Evolutionary conservation across 2,888 invertebrate species (phyloP).

Genomic region (Proisotoma minuta): DNA sequence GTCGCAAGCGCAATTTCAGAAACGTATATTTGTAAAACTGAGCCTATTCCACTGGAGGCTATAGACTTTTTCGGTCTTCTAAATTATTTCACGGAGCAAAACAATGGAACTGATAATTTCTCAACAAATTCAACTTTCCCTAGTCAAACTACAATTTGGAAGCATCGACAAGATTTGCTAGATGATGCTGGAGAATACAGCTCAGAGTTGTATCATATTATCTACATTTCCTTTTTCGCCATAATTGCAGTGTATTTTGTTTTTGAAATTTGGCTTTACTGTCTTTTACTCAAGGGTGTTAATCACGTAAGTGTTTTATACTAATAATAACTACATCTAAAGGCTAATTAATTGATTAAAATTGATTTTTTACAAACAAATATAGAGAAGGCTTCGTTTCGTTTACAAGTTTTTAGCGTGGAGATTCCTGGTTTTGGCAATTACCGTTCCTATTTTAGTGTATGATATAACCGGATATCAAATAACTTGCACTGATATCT

Average conservation of each 20-base stretch:
- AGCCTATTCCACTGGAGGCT: neutral
- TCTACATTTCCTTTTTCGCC: conserved; percentile 20
- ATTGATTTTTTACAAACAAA: neutral
- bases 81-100: neutral
- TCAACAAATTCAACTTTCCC: neutral
- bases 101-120: neutral
- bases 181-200: neutral
- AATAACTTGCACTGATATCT: conserved; percentile 1
- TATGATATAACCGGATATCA: neutral
- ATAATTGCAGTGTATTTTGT: conserved; percentile 26
- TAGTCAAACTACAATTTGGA: neutral
- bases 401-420: neutral
- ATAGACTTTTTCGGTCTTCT: neutral
- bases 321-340: neutral
- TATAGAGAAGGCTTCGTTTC: neutral
- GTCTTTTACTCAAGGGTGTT: conserved; percentile 26
- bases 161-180: neutral
- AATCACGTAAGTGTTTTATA: conserved; percentile 18
- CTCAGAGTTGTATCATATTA: conserved; percentile 20
- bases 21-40: neutral
- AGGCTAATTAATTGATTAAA: neutral
- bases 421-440: neutral
- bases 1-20: neutral
- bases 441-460: neutral
- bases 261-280: conserved; percentile 32